These are phyloP conservation scores for Amiota communis DNA, from an alignment of 2,888 invertebrate species.

Conservation along the genomic window DNA sequence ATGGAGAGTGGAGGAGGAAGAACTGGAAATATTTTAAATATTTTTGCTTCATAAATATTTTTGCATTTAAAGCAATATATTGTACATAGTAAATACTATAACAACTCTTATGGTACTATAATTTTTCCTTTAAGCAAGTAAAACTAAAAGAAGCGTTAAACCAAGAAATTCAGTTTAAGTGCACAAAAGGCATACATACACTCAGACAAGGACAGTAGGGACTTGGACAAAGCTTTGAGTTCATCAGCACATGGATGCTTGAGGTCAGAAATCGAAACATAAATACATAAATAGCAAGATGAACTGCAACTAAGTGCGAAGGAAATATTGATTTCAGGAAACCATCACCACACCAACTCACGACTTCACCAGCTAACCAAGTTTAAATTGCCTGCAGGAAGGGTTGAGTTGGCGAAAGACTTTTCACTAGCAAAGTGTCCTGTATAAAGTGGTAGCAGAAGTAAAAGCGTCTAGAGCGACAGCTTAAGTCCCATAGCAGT, in stretches of 20 bases:
- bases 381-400: conserved; percentile 16
- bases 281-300: conserved; percentile 23
- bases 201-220: background rate
- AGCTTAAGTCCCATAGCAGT: conserved; percentile 28
- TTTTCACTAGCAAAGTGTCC: conserved; percentile 22
- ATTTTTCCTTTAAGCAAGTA: no score
- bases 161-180: conserved; percentile 28
- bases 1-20: background rate
- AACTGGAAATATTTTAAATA: background rate
- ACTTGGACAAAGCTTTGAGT: background rate
- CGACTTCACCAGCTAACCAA: background rate
- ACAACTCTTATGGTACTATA: no score
- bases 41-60: background rate
- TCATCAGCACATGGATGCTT: conserved; percentile 12
- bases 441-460: background rate
- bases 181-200: conserved; percentile 8
- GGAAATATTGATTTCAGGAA: conserved; percentile 51
- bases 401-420: background rate
- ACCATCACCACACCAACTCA: conserved; percentile 20
- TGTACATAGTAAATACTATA: no score
- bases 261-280: conserved; percentile 20
- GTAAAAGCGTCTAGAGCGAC: background rate
- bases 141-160: conserved; percentile 8
- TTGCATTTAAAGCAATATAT: no score
- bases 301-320: conserved; percentile 34